phyloP scores from a whole-genome alignment of 2,113 vertebrate genomes.

The Rhynchopsitta pachyrhyncha region DNA sequence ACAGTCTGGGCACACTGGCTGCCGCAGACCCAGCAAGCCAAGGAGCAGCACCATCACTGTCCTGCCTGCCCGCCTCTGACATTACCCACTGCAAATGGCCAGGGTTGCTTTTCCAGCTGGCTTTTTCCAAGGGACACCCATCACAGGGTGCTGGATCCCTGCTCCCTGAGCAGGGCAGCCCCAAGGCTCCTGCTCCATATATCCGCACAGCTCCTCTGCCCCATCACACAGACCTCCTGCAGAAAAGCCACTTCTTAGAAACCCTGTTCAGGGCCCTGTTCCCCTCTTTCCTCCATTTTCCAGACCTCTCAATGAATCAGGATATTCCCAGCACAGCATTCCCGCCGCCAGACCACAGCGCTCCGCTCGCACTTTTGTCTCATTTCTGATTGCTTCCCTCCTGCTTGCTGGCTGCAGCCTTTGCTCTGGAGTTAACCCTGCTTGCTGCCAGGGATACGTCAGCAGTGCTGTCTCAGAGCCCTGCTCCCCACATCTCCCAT shows the following conservation, averaged over 20 bases:
- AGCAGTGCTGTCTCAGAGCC: neutral
- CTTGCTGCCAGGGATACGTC: neutral
- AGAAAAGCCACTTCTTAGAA: neutral
- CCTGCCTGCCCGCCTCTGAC: neutral
- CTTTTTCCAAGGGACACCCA: neutral
- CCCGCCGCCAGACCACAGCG: neutral
- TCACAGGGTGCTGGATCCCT: fast-evolving
- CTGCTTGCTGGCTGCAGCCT: neutral
- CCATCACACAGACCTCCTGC: neutral
- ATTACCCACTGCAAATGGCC: neutral
- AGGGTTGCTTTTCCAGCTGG: neutral
- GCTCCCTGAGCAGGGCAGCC: neutral
- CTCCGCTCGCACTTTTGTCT: neutral
- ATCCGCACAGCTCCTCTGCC: neutral
- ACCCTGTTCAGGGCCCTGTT: neutral
- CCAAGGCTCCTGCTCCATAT: fast-evolving
- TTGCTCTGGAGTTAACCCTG: neutral
- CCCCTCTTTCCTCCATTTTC: neutral
- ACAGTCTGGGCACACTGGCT: fast-evolving
- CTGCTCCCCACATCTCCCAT: neutral
- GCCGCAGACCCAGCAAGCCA: neutral
- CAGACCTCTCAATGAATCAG: neutral
- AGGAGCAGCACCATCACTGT: neutral
- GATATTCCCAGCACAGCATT: neutral
- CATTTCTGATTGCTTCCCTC: neutral